phyloP scores from a whole-genome alignment of 2,888 invertebrate species.

The Drosophila paucipuncta region DNA sequence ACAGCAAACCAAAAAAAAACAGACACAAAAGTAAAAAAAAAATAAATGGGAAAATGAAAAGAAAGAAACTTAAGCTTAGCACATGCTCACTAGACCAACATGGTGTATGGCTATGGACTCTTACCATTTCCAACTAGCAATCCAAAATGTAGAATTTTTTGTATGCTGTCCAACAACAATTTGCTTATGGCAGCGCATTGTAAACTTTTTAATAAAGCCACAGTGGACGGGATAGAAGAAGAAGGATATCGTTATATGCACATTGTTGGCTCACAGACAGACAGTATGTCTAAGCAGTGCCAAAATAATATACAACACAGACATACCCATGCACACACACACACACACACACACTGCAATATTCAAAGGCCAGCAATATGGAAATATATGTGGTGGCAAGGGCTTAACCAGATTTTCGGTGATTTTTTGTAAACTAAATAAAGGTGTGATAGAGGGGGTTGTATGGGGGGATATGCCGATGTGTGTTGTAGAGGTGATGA shows the following conservation, averaged over 20 bases:
- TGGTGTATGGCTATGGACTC: slow-evolving; percentile 54
- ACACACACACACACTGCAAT: background rate
- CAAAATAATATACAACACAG: slow-evolving; percentile 10
- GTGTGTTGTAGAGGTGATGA: background rate
- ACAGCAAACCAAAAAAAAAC: slow-evolving; percentile 4
- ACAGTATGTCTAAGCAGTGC: slow-evolving; percentile 39
- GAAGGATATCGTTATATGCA: slow-evolving; percentile 44
- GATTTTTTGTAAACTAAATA: background rate
- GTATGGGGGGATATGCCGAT: background rate
- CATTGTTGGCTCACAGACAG: slow-evolving; percentile 34
- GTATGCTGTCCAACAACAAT: slow-evolving; percentile 13
- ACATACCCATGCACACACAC: background rate
- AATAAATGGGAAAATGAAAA: background rate
- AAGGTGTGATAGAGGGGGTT: background rate
- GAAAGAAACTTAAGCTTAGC: slow-evolving; percentile 16
- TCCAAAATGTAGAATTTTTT: slow-evolving; percentile 38
- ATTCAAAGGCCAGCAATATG: slow-evolving; percentile 24
- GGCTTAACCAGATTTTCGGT: background rate
- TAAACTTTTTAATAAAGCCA: slow-evolving; percentile 77
- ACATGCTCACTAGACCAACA: slow-evolving; percentile 54
- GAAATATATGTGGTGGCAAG: slow-evolving; percentile 11
- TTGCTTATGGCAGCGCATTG: slow-evolving; percentile 50
- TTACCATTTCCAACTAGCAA: slow-evolving; percentile 38
- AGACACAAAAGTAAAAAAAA: background rate
- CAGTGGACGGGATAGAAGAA: slow-evolving; percentile 48